Evolutionary conservation across 2,888 invertebrate species (phyloP).

Genomic region (Lysandra bellargus): DNA sequence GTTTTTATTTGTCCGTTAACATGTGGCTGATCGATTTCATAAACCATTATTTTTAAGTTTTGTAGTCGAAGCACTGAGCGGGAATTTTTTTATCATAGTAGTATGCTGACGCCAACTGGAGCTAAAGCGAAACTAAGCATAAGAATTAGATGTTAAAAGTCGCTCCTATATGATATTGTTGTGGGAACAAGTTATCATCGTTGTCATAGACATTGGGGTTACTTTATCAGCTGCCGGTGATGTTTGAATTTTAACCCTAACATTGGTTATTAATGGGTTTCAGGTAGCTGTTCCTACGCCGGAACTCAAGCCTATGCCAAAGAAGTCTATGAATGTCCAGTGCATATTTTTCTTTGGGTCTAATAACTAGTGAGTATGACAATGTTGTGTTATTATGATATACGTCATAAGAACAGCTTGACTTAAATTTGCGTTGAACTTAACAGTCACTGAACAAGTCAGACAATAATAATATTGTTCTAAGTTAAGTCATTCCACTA

Average conservation of each 20-base stretch:
- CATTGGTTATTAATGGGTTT: slow-evolving; percentile 47
- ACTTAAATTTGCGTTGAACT: background rate
- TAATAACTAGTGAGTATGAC: slow-evolving; percentile 93
- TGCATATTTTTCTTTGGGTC: slow-evolving; percentile 97
- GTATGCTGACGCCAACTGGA: slow-evolving; percentile 22
- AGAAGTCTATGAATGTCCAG: slow-evolving; percentile 86
- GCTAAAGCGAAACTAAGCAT: background rate
- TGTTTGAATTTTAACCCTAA: slow-evolving; percentile 37
- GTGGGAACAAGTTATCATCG: background rate
- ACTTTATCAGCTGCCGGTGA: slow-evolving; percentile 9
- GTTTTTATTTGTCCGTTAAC: slow-evolving; percentile 26
- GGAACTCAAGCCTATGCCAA: slow-evolving; percentile 85
- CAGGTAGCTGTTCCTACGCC: slow-evolving; percentile 91
- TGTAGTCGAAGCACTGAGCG: slow-evolving; percentile 35
- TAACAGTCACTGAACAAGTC: too few species aligned
- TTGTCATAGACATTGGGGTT: background rate
- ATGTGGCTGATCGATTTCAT: background rate
- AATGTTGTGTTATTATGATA: background rate
- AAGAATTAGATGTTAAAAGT: background rate
- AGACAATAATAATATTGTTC: too few species aligned
- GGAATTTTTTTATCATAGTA: slow-evolving; percentile 37
- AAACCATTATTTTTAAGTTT: background rate
- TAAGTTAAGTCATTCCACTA: too few species aligned
- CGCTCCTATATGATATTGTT: background rate
- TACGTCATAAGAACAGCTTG: background rate